Base-by-base conservation (phyloP, 2,113 vertebrate species). In the Actenoides hombroni region DNA sequence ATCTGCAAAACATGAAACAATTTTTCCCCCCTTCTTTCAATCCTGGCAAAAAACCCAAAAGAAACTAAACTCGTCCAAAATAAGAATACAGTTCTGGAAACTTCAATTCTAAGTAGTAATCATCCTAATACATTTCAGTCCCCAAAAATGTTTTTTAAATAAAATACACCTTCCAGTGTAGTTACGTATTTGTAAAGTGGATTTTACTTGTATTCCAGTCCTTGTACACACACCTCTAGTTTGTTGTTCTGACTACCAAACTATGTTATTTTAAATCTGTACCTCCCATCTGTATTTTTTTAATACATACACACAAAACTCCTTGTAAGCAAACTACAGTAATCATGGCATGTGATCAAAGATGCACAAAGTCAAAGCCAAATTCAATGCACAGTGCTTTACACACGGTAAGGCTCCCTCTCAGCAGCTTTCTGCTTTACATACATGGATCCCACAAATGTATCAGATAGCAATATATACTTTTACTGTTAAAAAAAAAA, bases 21-120 rank as follows among this genome's bases (percentile, higher is more conserved):
- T 86, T 92, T 92, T 91, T 75, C 77, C 86, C 73, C 80, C 83
- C 73, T 75, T 90, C 87, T 86, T 93, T 57, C 83, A 88, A 71
- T 33, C 73, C 79, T 92, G 76, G 71, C 76, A 90, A 81, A 88
- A 84, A 82, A 87, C 6, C 2, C 46, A 35, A 91, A 94, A n/a
- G 49, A 89, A 90, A 88, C 63, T 67, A 56, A 71, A 23, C 44
- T 13, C 44, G 18, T 31, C 18, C 31, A 71, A 89, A 92, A 70
- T 5, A 69, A 21, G 16, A 92, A 59, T 2, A 33, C 29, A 56
- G 65, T 31, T 78, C 61, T 79, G 39, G 60, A 74, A 88, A 49
- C 21, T 26, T 79, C 29, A 93, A 6, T n/a, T 90, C 69, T 80
- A 80, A 54, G 39, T 3, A 84, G 42, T 5, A 88, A 79, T 24